Evolutionary conservation across 2,113 vertebrate species (phyloP).

Genomic region (Gavialis gangeticus): DNA sequence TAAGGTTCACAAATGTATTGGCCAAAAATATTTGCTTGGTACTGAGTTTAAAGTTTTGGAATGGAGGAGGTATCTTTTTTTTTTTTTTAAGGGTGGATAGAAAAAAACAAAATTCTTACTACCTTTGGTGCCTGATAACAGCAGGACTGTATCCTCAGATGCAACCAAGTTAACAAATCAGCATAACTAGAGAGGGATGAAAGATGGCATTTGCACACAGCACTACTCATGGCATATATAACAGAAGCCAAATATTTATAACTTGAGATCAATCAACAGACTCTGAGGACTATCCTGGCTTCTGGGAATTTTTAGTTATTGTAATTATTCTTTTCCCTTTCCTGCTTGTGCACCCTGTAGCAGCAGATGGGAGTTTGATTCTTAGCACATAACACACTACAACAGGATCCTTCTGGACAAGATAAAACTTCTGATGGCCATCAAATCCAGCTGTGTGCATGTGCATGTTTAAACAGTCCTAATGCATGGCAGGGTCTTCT

Average conservation of each 20-base stretch:
- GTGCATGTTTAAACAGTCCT: neutral
- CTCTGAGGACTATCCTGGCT: neutral
- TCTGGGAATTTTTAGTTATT: rapidly evolving
- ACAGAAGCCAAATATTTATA: neutral
- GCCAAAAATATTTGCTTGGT: neutral
- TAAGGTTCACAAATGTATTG: neutral
- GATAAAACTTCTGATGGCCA: neutral
- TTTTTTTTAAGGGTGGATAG: neutral
- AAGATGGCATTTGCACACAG: rapidly evolving
- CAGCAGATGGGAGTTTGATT: neutral
- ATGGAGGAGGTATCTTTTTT: neutral
- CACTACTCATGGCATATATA: neutral
- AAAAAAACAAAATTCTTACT: neutral
- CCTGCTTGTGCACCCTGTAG: rapidly evolving
- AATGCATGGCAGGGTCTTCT: neutral
- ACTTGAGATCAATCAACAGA: neutral
- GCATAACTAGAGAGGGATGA: no score
- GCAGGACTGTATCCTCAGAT: neutral
- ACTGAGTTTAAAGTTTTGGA: neutral
- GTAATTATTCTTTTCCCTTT: neutral
- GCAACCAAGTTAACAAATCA: neutral
- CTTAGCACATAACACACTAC: neutral
- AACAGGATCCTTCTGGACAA: neutral
- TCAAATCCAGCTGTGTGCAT: neutral
- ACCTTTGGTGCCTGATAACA: slow-evolving; percentile 26